Evolutionary conservation across 1,140 invertebrate species (phyloP).

Genomic region (Caenorhabditis inopinata): DNA sequence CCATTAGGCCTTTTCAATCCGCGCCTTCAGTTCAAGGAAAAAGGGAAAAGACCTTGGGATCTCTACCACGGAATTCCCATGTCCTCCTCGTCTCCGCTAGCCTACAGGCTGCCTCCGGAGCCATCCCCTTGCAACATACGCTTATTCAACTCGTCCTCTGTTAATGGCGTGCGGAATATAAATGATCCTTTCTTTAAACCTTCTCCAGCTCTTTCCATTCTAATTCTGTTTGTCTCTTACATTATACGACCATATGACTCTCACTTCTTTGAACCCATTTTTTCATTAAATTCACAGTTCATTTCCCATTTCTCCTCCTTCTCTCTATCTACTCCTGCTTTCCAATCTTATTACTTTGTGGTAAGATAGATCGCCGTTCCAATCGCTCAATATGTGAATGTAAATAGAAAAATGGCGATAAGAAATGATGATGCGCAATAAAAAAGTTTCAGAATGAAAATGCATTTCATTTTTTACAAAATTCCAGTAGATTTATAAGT

Average conservation of each 20-base stretch:
- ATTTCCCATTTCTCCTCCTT: neutral
- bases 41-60: neutral
- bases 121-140: neutral
- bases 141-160: neutral
- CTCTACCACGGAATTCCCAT: neutral
- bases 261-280: neutral
- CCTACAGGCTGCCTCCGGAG: neutral
- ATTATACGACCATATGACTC: slow-evolving; percentile 1
- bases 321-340: neutral
- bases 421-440: neutral
- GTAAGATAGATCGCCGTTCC: slow-evolving; percentile 14
- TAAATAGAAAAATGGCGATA: slow-evolving; percentile 12
- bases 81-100: neutral
- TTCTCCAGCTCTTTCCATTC: neutral
- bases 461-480: too few relatives aligned
- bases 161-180: slow-evolving; percentile 10
- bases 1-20: neutral
- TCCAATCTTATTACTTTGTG: neutral
- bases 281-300: neutral
- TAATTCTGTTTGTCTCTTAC: neutral
- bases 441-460: too few relatives aligned
- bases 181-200: slow-evolving; percentile 26
- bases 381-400: neutral
- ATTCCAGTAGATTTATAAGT: too few relatives aligned
- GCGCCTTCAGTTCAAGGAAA: neutral